Evolutionary conservation across 2,797 vertebrate species (phyloP).

Genomic region (Psittacula echo): DNA sequence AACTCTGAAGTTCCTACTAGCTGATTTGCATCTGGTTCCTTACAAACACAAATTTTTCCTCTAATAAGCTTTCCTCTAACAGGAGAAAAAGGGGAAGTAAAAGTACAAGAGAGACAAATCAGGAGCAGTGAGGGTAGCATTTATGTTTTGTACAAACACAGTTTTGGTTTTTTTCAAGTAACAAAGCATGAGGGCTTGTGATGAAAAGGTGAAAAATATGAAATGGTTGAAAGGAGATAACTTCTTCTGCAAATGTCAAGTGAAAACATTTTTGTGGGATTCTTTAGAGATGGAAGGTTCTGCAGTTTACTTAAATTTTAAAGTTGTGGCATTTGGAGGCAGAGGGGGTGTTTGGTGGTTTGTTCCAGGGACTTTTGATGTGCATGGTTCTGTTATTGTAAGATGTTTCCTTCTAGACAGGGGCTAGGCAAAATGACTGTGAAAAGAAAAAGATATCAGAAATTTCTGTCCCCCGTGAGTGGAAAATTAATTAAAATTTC

Average conservation of each 20-base stretch:
- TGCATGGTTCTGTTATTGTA: not conserved
- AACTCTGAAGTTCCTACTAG: not conserved
- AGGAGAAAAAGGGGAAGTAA: not conserved
- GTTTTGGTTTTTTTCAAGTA: not conserved
- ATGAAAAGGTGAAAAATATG: not conserved
- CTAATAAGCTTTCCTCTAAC: not conserved
- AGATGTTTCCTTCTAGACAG: not conserved
- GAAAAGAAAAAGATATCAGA: not conserved
- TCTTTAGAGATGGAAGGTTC: not conserved
- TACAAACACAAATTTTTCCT: not conserved
- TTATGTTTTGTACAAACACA: not conserved
- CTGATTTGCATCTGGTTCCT: not conserved
- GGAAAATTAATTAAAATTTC: not conserved
- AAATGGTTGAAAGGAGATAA: not conserved
- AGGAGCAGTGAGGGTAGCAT: not conserved
- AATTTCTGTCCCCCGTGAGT: not conserved
- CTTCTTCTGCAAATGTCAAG: conserved; percentile 18
- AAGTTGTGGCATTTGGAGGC: not conserved
- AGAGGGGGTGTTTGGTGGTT: not conserved
- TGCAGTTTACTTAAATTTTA: not conserved
- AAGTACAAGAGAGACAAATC: not conserved
- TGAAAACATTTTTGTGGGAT: conserved; percentile 1
- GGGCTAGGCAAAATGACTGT: not conserved
- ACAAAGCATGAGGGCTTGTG: not conserved
- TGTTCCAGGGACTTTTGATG: not conserved